These are phyloP conservation scores for Cinclus mexicanus DNA, from an alignment of 2,113 vertebrate species.

Conservation along the genomic window DNA sequence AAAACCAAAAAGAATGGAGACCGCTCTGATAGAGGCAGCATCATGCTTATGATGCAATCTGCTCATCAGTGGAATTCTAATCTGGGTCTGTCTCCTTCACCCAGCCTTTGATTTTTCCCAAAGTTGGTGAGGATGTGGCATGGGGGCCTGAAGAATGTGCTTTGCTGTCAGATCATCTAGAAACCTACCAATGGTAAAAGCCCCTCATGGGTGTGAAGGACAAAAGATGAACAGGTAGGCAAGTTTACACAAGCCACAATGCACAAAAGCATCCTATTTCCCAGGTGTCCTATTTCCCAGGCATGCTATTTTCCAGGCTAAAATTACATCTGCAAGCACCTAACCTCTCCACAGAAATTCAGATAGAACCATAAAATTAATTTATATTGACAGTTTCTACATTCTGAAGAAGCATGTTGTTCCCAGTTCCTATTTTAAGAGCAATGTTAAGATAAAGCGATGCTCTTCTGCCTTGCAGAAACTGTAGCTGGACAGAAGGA, in stretches of 20 bases:
- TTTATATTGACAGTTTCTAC: conserved; percentile 8
- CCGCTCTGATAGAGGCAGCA: not conserved
- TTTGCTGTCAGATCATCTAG: not conserved
- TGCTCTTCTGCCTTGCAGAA: not conserved
- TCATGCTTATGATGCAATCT: rapidly evolving
- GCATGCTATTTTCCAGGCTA: not conserved
- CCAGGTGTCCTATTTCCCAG: not conserved
- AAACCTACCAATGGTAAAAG: not conserved
- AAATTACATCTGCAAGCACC: not conserved
- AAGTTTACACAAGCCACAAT: not conserved
- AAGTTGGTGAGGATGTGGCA: rapidly evolving
- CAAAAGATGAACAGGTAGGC: not conserved
- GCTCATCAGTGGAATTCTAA: not conserved
- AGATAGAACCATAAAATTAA: not conserved
- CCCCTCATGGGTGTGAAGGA: not conserved
- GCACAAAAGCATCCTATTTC: not conserved
- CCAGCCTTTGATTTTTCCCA: not conserved
- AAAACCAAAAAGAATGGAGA: not conserved
- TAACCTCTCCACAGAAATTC: not conserved
- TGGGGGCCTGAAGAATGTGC: rapidly evolving
- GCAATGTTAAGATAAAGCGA: not conserved
- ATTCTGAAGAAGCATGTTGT: not conserved
- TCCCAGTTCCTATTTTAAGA: conserved; percentile 22
- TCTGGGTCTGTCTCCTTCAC: not conserved
- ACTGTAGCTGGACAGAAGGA: not conserved